Evolutionary conservation across 1,140 invertebrate genomes (phyloP).

Genomic region (Drosophila trapezifrons): DNA sequence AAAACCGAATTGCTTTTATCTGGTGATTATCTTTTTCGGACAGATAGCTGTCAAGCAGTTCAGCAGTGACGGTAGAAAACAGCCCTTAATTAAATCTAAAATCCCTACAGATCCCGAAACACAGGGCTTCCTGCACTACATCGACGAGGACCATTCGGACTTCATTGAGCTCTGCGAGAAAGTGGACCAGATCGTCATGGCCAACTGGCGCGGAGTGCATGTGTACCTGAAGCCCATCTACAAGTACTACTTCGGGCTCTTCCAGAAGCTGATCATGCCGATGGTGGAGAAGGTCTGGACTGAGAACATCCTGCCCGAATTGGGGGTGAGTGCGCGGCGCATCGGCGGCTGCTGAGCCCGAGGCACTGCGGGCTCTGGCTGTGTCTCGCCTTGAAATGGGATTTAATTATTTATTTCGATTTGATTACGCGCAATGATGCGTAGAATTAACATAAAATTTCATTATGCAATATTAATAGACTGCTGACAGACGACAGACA

Average conservation of each 20-base stretch:
- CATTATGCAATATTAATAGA: conserved; percentile 83
- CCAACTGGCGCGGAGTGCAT: conserved; percentile 70
- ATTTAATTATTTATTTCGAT: conserved; percentile 84
- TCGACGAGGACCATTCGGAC: conserved; percentile 74
- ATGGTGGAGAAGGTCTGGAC: conserved; percentile 79
- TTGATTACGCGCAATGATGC: conserved; percentile 84
- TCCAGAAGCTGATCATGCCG: conserved; percentile 70
- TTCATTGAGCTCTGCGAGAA: conserved; percentile 68
- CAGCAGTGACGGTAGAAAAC: no score
- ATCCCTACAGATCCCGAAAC: conserved; percentile 51
- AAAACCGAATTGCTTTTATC: no score
- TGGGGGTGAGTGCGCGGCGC: conserved; percentile 62
- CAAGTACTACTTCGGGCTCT: conserved; percentile 78
- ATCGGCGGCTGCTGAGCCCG: no score
- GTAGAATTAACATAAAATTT: conserved; percentile 84
- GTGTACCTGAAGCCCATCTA: conserved; percentile 81
- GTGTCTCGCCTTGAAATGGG: conserved; percentile 64
- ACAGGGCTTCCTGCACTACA: conserved; percentile 61
- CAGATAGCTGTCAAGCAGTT: no score
- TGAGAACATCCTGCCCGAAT: conserved; percentile 68
- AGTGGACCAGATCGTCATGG: conserved; percentile 68
- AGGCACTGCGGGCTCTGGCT: conserved; percentile 52
- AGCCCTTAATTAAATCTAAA: neutral
- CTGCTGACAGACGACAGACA: conserved; percentile 76
- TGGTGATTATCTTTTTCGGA: no score